Base-by-base conservation (phyloP, 2,113 vertebrate genomes). In the Amia ocellicauda region DNA sequence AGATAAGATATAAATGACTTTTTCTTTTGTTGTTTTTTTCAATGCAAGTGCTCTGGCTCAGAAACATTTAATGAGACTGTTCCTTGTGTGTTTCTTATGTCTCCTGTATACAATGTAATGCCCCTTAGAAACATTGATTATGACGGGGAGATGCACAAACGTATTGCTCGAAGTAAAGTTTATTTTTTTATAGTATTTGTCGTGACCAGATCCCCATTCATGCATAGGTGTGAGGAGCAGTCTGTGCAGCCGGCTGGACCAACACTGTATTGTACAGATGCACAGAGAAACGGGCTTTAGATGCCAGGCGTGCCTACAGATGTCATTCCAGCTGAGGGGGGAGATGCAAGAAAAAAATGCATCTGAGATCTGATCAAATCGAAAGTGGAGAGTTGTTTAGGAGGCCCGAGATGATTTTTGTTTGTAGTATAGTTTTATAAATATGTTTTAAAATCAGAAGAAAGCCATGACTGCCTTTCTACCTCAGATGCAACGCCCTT, bases 381-480 rank as follows among this genome's bases (percentile, higher is more conserved):
- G 31, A 58, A 53, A 63, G 50, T 62, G 29, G 49, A 16, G 26
- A n/a, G 52, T 24, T 20, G 28, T 27, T 22, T 42, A 43, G 7
- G 47, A 78, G 64, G 63, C 72, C 77, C 36, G 2, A 57, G 41
- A 17, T 58, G 20, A 31, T 80, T 73, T 74, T 81, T 58, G 45
- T 20, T 36, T 83, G 74, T 92, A 90, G 84, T 64, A 68, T 87
- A 90, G 71, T 69, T 90, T 86, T 85, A 83, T 81, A 73, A 88
- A 83, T 80, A 77, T 53, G 80, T 93, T 93, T 93, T 90, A 78
- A n/a, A 92, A 93, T 86, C 88, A 91, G 91, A 93, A 89, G 90
- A 94, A 95, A 98, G 93, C 94, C 94, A 93, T 92, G 91, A 93
- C 91, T 93, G 90, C 92, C 92, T 97, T 94, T 95, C 96, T 99